phyloP scores from a whole-genome alignment of 1,140 invertebrate genomes.

The Lucilia sericata region DNA sequence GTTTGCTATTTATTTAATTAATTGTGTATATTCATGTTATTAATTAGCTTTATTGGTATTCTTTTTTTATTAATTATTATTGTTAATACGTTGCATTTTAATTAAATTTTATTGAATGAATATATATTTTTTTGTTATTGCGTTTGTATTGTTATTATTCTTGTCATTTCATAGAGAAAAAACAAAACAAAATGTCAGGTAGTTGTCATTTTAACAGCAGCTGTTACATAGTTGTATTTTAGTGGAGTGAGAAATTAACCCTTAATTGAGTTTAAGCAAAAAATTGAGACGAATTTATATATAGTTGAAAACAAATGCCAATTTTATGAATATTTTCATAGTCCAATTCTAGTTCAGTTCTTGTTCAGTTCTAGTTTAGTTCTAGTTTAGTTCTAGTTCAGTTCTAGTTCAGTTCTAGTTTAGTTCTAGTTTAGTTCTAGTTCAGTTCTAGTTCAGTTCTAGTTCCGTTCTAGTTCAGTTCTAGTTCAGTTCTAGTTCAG shows the following conservation, averaged over 20 bases:
- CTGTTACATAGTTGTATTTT: not conserved
- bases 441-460: too few relatives aligned
- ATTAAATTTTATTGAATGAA: slow-evolving; percentile 33
- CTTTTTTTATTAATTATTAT: not conserved
- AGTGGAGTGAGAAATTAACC: not conserved
- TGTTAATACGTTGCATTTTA: slow-evolving; percentile 43
- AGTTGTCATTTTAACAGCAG: not conserved
- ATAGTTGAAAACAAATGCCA: too few relatives aligned
- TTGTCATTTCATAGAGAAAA: not conserved
- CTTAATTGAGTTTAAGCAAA: not conserved
- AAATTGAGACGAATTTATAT: too few relatives aligned
- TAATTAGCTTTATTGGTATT: not conserved
- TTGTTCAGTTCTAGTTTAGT: too few relatives aligned
- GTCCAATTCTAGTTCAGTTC: too few relatives aligned
- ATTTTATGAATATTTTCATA: too few relatives aligned
- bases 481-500: too few relatives aligned
- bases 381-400: too few relatives aligned
- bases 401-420: too few relatives aligned
- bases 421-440: too few relatives aligned
- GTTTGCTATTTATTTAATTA: too few relatives aligned
- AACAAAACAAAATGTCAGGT: not conserved
- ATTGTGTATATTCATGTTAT: not conserved
- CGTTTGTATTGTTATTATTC: slow-evolving; percentile 39
- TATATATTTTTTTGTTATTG: slow-evolving; percentile 31
- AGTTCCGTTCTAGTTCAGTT: too few relatives aligned